Evolutionary conservation across 2,113 vertebrate species (phyloP), one percentile per base, ranked within the genome.

Genomic region (Misgurnus mizolepis): DNA sequence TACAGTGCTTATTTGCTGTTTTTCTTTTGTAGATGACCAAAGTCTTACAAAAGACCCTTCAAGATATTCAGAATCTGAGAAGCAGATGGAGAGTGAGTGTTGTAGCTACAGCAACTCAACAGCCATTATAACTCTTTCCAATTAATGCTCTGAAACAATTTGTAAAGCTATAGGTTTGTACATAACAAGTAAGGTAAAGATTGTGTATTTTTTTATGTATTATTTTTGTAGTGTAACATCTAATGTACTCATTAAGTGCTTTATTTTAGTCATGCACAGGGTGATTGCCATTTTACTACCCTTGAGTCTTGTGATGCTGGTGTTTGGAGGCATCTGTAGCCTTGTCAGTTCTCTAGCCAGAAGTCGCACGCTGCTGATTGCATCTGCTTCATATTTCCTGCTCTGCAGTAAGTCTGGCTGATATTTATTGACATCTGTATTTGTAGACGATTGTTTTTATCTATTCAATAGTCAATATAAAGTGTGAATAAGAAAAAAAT

Each of bases 321-420:
- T 93, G 67, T 89, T 93, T 0, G 90, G 92, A 45, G 92, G 93
- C 49, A 88, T 94, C 87, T 94, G 91, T 4, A 90, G 90, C 0
- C 53, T 95, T 80, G 89, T 93, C 85, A 92, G 92, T 82, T 93
- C 91, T 4, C 81, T 93, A 84, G 91, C 90, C 4, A 87, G 66
- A 39, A 93, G 89, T n/a, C 67, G 83, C 2, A 47, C 84, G 6
- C 87, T 94, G 80, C 90, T 95, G 78, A 87, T 88, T 0, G 65
- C 88, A 83, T 90, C 91, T 0, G 84, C 91, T 67, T 92, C 84
- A 78, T 94, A 89, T 89, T 91, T 95, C 85, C 90, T 94, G 69
- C 40, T 92, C 43, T 90, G 91, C 86, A 93, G 92, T 93, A 88
- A 93, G 92, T 89, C 0, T 64, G 8, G 17, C 6, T 5, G 10